phyloP scores from a whole-genome alignment of 2,797 vertebrate species.

The Borostomias antarcticus region DNA sequence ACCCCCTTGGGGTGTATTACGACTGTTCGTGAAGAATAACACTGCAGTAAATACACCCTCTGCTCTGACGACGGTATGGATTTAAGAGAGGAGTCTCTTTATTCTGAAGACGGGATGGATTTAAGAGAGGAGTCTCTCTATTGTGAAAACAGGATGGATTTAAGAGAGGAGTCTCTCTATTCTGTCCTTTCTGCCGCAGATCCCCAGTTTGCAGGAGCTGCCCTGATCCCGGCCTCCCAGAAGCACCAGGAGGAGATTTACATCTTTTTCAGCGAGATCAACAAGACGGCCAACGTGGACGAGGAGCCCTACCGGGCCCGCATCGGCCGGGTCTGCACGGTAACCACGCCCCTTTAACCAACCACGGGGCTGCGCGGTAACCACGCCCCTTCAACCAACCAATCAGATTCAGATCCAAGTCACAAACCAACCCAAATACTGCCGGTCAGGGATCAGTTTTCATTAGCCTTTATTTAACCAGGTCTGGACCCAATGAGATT shows the following conservation, averaged over 20 bases:
- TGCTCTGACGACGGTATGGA: too few relatives aligned
- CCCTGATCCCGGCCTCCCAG: constrained; percentile 68
- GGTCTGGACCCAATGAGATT: too few relatives aligned
- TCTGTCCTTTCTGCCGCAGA: constrained; percentile 52
- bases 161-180: background rate
- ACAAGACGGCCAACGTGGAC: constrained; percentile 75
- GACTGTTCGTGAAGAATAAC: too few relatives aligned
- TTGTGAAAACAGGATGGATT: background rate
- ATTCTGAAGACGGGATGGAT: too few relatives aligned
- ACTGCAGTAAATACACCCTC: background rate
- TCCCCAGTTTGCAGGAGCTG: constrained; percentile 80
- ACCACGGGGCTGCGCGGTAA: constrained; percentile 81
- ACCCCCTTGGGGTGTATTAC: too few relatives aligned
- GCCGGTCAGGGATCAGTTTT: too few relatives aligned
- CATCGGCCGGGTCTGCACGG: constrained; percentile 80
- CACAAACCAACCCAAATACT: too few relatives aligned
- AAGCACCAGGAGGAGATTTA: constrained; percentile 79
- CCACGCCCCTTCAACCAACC: too few relatives aligned
- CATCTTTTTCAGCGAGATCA: constrained; percentile 84
- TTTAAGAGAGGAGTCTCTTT: background rate
- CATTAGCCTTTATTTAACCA: too few relatives aligned
- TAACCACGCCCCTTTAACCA: constrained; percentile 49
- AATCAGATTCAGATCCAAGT: too few relatives aligned
- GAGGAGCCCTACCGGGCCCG: constrained; percentile 79
- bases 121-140: background rate